Evolutionary conservation across 2,797 vertebrate genomes (phyloP).

Genomic region (Intellagama lesueurii): DNA sequence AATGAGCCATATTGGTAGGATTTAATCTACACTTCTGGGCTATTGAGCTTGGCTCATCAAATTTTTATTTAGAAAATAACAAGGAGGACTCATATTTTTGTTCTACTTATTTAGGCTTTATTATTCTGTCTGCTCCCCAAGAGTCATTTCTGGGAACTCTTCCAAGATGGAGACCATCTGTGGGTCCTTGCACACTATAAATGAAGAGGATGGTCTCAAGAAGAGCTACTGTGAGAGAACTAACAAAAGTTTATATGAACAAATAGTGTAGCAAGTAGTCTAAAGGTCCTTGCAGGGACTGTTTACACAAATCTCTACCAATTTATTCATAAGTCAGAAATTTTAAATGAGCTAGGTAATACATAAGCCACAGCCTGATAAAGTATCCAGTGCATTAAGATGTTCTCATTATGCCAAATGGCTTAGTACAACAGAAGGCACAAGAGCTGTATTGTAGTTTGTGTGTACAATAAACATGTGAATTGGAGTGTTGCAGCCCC

Average conservation of each 20-base stretch:
- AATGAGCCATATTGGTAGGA: not conserved
- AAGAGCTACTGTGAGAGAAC: slow-evolving; percentile 7
- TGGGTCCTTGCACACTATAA: slow-evolving; percentile 40
- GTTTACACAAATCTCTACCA: not conserved
- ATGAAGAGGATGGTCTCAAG: slow-evolving; percentile 44
- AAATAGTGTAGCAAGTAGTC: not conserved
- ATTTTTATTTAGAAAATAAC: slow-evolving; percentile 46
- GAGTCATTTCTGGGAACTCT: slow-evolving; percentile 54
- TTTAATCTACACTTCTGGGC: slow-evolving; percentile 15
- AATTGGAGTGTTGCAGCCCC: no score
- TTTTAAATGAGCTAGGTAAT: not conserved
- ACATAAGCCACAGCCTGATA: not conserved
- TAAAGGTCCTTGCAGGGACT: not conserved
- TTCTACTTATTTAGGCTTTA: slow-evolving; percentile 46
- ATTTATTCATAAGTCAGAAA: not conserved
- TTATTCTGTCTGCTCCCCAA: slow-evolving; percentile 48
- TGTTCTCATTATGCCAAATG: not conserved
- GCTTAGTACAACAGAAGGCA: slow-evolving; percentile 3
- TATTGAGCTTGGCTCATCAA: slow-evolving; percentile 34
- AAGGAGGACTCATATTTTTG: slow-evolving; percentile 38
- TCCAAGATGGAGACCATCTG: slow-evolving; percentile 55
- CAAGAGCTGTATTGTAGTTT: no score
- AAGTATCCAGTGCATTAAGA: slow-evolving; percentile 26
- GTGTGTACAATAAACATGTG: no score
- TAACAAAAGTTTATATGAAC: slow-evolving; percentile 30